phyloP scores from a whole-genome alignment of 37 sponge, comb jelly and placozoan genomes.

The Hexactinellida sp. region DNA sequence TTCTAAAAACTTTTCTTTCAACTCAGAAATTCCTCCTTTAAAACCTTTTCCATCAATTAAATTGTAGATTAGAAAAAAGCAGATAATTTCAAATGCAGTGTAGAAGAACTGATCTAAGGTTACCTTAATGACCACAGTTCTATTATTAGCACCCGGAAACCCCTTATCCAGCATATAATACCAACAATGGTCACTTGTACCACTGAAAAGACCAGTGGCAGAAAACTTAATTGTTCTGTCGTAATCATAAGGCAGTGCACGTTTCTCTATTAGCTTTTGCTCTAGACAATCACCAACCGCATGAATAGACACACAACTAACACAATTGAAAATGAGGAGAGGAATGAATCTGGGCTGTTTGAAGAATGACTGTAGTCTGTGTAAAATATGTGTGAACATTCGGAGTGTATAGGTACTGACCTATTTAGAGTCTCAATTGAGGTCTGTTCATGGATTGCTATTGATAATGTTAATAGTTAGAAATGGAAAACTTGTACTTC shows the following conservation, averaged over 20 bases:
- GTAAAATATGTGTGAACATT: neutral
- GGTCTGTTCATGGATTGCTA: no score
- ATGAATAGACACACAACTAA: neutral
- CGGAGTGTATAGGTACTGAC: no score
- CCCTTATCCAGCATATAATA: neutral
- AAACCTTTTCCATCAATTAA: slow-evolving; percentile 36
- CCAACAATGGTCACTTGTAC: neutral
- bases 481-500: no score
- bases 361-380: neutral
- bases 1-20: slow-evolving; percentile 36
- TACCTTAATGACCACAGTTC: neutral
- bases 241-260: neutral
- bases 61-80: neutral
- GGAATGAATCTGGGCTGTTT: slow-evolving; percentile 10
- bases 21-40: slow-evolving; percentile 21
- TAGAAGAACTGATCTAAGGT: neutral
- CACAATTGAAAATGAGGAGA: neutral
- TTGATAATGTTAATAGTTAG: no score
- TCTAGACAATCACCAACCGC: neutral
- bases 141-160: neutral
- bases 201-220: neutral
- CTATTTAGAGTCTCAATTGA: no score
- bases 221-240: neutral
- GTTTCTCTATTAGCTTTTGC: neutral
- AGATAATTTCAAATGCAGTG: neutral